Evolutionary conservation across 2,888 invertebrate genomes (phyloP).

Genomic region (Sphaeridia pumilis): DNA sequence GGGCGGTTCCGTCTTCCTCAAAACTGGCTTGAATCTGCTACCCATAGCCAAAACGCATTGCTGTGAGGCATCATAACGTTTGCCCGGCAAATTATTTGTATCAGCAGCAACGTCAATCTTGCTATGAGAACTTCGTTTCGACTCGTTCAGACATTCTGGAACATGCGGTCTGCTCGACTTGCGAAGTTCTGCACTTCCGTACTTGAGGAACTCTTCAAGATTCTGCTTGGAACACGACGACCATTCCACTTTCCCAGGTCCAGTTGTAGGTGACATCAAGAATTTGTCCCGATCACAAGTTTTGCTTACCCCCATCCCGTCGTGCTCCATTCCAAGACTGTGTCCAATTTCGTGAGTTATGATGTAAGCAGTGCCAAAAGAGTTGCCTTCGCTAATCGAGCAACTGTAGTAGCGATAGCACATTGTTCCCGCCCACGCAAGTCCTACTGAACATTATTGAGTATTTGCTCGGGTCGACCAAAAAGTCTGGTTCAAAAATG

Average conservation of each 20-base stretch:
- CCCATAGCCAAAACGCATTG: slow-evolving; percentile 39
- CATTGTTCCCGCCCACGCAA: slow-evolving; percentile 41
- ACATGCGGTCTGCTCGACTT: slow-evolving; percentile 15
- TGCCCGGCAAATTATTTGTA: slow-evolving; percentile 37
- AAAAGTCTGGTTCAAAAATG: background rate
- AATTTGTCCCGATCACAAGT: slow-evolving; percentile 37
- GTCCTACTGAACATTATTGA: slow-evolving; percentile 29
- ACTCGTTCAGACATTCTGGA: slow-evolving; percentile 15
- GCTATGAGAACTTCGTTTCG: slow-evolving; percentile 3
- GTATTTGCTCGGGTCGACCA: background rate
- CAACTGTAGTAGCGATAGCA: slow-evolving; percentile 39
- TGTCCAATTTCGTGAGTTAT: slow-evolving; percentile 41
- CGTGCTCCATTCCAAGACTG: slow-evolving; percentile 40
- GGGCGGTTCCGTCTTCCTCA: slow-evolving; percentile 36
- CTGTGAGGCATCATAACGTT: slow-evolving; percentile 37
- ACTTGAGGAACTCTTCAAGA: slow-evolving; percentile 37
- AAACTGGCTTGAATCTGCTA: slow-evolving; percentile 37
- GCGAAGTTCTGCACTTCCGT: slow-evolving; percentile 24
- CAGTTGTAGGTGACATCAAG: slow-evolving; percentile 37
- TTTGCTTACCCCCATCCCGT: slow-evolving; percentile 37
- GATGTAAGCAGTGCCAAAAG: slow-evolving; percentile 40
- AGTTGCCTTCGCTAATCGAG: slow-evolving; percentile 39
- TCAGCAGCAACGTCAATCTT: slow-evolving; percentile 21
- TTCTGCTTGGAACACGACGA: slow-evolving; percentile 39
- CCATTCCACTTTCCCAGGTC: slow-evolving; percentile 40